Evolutionary conservation across 2,888 invertebrate species (phyloP).

Genomic region (Coelopa pilipes): DNA sequence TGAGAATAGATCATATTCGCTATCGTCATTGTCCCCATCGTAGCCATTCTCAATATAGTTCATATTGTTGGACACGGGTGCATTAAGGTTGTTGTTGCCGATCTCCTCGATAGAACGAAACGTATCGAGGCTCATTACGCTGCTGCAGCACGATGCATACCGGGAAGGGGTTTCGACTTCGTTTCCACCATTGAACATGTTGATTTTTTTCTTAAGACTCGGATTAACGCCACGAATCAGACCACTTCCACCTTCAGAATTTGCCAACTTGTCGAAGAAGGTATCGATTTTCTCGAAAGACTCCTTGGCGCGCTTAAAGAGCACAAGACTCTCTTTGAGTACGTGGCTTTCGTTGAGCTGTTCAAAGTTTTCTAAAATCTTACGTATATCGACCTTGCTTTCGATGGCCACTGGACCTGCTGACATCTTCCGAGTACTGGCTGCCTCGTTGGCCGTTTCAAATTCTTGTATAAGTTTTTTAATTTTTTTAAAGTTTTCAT

Average conservation of each 20-base stretch:
- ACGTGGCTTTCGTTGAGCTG: slow-evolving; percentile 51
- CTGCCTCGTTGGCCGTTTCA: slow-evolving; percentile 42
- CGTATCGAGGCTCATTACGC: slow-evolving; percentile 41
- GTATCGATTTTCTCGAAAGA: slow-evolving; percentile 50
- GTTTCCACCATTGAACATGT: slow-evolving; percentile 49
- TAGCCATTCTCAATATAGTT: slow-evolving; percentile 48
- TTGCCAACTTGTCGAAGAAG: slow-evolving; percentile 38
- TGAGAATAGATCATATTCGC: slow-evolving; percentile 49
- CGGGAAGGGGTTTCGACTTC: slow-evolving; percentile 41
- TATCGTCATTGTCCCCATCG: slow-evolving; percentile 55
- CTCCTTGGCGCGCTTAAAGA: slow-evolving; percentile 53
- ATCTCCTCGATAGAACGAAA: slow-evolving; percentile 19
- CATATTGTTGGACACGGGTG: slow-evolving; percentile 26
- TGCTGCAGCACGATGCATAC: slow-evolving; percentile 51
- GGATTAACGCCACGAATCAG: background rate
- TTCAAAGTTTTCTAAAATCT: slow-evolving; percentile 51
- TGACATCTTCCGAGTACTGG: background rate
- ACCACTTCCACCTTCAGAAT: slow-evolving; percentile 7
- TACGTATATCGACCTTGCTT: slow-evolving; percentile 45
- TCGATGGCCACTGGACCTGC: slow-evolving; percentile 28
- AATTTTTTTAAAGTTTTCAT: slow-evolving; percentile 45
- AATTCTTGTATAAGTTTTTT: slow-evolving; percentile 54
- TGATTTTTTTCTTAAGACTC: slow-evolving; percentile 50
- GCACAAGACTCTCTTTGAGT: slow-evolving; percentile 50
- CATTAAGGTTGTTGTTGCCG: slow-evolving; percentile 2